These are phyloP conservation scores for Pogonus chalceus DNA, from an alignment of 1,140 invertebrate species.

Conservation along the genomic window DNA sequence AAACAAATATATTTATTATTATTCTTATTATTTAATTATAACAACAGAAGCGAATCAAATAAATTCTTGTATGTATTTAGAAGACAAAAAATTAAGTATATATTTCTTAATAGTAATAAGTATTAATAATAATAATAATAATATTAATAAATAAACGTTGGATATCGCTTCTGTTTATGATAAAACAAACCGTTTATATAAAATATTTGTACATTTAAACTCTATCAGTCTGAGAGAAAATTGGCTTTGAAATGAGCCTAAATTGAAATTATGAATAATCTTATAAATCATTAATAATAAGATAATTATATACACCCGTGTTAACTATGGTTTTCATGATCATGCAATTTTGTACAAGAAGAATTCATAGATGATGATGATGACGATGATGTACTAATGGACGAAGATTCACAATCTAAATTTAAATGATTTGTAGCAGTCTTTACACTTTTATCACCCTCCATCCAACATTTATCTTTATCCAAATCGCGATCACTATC, in stretches of 20 bases:
- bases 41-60: too few species aligned
- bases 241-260: neutral
- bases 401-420: neutral
- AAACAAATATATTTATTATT: too few species aligned
- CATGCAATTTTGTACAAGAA: neutral
- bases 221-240: neutral
- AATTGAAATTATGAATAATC: neutral
- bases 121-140: too few species aligned
- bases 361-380: neutral
- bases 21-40: too few species aligned
- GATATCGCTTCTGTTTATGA: too few species aligned
- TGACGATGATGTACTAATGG: too few species aligned
- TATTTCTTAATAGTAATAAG: too few species aligned
- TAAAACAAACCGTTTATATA: neutral
- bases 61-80: too few species aligned
- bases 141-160: too few species aligned
- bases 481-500: neutral
- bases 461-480: constrained; percentile 1
- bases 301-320: neutral
- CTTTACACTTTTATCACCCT: neutral
- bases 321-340: neutral
- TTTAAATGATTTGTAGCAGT: neutral
- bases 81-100: too few species aligned
- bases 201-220: neutral
- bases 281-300: too few species aligned